phyloP scores from a whole-genome alignment of 2,113 vertebrate species.

The Myotis brandtii region DNA sequence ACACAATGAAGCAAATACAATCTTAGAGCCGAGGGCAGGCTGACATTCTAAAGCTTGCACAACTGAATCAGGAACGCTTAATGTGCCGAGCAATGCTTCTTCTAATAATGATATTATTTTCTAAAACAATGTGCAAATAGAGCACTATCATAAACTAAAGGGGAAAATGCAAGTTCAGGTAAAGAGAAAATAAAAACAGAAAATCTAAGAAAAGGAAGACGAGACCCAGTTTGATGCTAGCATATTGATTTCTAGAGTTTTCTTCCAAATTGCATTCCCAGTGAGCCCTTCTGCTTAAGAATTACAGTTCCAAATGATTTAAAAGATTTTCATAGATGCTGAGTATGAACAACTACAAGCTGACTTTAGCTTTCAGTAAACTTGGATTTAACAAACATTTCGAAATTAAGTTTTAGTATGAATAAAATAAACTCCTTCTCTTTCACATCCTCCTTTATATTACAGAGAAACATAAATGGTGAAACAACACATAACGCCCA shows the following conservation, averaged over 20 bases:
- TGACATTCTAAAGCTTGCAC: not conserved
- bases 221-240: not conserved
- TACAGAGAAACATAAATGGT: not conserved
- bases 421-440: not conserved
- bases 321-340: not conserved
- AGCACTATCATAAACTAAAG: not conserved
- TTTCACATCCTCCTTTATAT: not conserved
- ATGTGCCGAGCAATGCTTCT: not conserved
- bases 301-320: constrained; percentile 30
- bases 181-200: constrained; percentile 25
- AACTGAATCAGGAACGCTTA: not conserved
- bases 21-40: constrained; percentile 24
- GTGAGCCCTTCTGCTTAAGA: constrained; percentile 8
- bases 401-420: not conserved
- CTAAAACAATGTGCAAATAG: not conserved
- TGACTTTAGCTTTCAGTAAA: not conserved
- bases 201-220: not conserved
- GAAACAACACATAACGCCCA: not conserved
- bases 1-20: not conserved
- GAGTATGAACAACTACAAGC: constrained; percentile 6
- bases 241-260: constrained; percentile 48
- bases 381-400: not conserved
- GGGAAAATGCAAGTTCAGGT: not conserved
- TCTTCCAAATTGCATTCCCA: constrained; percentile 31
- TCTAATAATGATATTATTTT: not conserved